Evolutionary conservation across 2,888 invertebrate genomes (phyloP).

Genomic region (Pyrochroa serraticornis): DNA sequence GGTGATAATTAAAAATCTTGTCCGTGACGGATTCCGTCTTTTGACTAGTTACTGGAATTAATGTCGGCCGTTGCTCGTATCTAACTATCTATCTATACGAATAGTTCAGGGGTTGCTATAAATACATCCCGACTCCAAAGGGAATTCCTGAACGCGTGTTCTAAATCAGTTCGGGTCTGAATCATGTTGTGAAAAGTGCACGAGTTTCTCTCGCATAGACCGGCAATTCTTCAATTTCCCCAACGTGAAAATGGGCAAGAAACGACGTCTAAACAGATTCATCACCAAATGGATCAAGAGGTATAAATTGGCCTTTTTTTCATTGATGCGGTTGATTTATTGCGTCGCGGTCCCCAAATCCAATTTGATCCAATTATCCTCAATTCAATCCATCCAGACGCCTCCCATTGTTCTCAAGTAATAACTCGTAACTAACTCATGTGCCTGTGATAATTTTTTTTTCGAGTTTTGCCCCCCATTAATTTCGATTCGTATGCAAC

Average conservation of each 20-base stretch:
- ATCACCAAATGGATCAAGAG: conserved; percentile 58
- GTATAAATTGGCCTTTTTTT: conserved; percentile 35
- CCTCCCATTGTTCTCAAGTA: too few relatives aligned
- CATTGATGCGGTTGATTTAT: neutral
- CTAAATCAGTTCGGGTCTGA: conserved; percentile 32
- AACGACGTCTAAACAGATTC: conserved; percentile 53
- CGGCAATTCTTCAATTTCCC: conserved; percentile 20
- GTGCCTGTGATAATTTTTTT: too few relatives aligned
- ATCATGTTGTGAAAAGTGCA: conserved; percentile 25
- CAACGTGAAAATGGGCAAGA: conserved; percentile 51
- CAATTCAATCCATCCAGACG: too few relatives aligned
- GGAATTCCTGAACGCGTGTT: conserved; percentile 41
- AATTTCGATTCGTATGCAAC: too few relatives aligned
- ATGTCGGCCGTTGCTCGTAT: conserved; percentile 13
- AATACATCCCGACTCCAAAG: conserved; percentile 37
- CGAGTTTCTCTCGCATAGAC: conserved; percentile 13
- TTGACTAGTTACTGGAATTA: too few relatives aligned
- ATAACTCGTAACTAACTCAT: too few relatives aligned
- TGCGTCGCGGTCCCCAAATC: too few relatives aligned
- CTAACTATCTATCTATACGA: too few relatives aligned
- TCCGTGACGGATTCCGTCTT: neutral
- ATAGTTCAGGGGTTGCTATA: conserved; percentile 43
- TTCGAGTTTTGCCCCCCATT: too few relatives aligned
- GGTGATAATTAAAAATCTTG: neutral
- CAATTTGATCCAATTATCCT: too few relatives aligned